These are phyloP conservation scores for Zenarchopterus dispar DNA, from an alignment of 2,797 vertebrate species.

Conservation along the genomic window DNA sequence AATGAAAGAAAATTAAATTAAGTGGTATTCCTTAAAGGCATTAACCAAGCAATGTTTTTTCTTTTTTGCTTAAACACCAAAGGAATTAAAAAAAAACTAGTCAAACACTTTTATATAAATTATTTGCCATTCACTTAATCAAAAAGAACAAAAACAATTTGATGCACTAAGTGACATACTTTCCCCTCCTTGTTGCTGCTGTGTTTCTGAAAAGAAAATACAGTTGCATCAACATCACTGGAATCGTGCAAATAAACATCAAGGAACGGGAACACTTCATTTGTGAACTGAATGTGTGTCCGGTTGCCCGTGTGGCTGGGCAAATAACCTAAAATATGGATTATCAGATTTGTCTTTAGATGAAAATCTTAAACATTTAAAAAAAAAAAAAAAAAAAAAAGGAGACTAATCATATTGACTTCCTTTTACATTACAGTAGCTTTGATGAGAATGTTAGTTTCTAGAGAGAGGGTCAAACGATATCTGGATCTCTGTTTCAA, in stretches of 20 bases:
- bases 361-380: background rate
- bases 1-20: slow-evolving; percentile 43
- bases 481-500: background rate
- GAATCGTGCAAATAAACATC: slow-evolving; percentile 67
- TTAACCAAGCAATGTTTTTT: slow-evolving; percentile 35
- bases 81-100: slow-evolving; percentile 40
- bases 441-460: background rate
- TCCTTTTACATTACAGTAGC: background rate
- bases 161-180: slow-evolving; percentile 84
- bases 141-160: slow-evolving; percentile 65
- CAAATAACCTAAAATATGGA: background rate
- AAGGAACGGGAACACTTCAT: slow-evolving; percentile 56
- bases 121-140: slow-evolving; percentile 63
- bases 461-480: background rate
- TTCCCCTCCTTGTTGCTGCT: slow-evolving; percentile 84
- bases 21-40: slow-evolving; percentile 64
- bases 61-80: slow-evolving; percentile 39
- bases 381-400: background rate
- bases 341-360: background rate
- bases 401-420: background rate
- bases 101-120: slow-evolving; percentile 51
- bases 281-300: slow-evolving; percentile 20
- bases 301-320: slow-evolving; percentile 22
- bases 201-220: slow-evolving; percentile 87
- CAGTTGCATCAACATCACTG: slow-evolving; percentile 79